phyloP scores from a whole-genome alignment of 2,888 invertebrate species.

The Gastrophysa polygoni region DNA sequence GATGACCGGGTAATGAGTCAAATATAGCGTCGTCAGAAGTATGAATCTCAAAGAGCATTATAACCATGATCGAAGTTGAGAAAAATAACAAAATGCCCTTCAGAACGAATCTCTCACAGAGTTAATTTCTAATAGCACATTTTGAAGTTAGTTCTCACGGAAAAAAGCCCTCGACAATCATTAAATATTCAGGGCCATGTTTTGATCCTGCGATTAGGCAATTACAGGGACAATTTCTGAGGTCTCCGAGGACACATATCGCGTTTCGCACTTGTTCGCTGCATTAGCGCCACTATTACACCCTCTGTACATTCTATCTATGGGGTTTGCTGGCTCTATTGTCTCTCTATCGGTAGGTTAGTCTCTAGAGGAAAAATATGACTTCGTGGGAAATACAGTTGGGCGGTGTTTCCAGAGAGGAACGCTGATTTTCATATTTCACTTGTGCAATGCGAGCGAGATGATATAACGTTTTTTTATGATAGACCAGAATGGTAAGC shows the following conservation, averaged over 20 bases:
- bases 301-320: slow-evolving; percentile 11
- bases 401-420: not conserved
- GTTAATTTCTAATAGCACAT: too few relatives aligned
- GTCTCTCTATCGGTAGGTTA: not conserved
- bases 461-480: too few relatives aligned
- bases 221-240: slow-evolving; percentile 42
- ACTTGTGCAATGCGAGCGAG: too few relatives aligned
- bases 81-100: too few relatives aligned
- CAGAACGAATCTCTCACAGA: too few relatives aligned
- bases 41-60: too few relatives aligned
- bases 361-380: not conserved
- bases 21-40: too few relatives aligned
- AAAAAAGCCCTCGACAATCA: slow-evolving; percentile 39
- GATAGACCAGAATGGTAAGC: too few relatives aligned
- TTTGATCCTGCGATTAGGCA: slow-evolving; percentile 46
- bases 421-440: not conserved
- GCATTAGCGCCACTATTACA: slow-evolving; percentile 9
- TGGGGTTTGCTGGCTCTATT: not conserved
- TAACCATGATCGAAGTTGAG: too few relatives aligned
- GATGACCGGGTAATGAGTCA: too few relatives aligned
- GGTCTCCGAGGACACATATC: slow-evolving; percentile 36
- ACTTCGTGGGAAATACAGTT: not conserved
- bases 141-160: slow-evolving; percentile 29
- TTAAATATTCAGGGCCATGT: slow-evolving; percentile 46
- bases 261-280: slow-evolving; percentile 19